Evolutionary conservation across 2,797 vertebrate species (phyloP), one percentile per base, ranked within the genome.

Genomic region (Takifugu rubripes): DNA sequence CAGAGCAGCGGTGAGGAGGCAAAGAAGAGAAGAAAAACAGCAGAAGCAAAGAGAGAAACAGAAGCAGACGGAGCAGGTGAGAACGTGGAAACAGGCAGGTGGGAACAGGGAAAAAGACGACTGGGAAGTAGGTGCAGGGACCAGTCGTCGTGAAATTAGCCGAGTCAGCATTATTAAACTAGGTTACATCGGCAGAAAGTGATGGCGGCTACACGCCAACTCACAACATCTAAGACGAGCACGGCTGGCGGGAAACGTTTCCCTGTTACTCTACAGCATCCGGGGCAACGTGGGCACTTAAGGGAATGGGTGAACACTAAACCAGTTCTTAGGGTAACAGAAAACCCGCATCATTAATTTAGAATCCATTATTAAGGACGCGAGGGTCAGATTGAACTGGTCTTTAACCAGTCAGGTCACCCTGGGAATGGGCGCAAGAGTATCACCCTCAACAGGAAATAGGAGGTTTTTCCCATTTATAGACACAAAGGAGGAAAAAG

Each of bases 241-340:
- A 36, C 33, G 33, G 12, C 33, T 12, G 33, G 12, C 33, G 7
- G 33, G 11, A 14, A 40, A 14, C 36, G 26, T 46, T 8, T 61
- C 12, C 21, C 43, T 59, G 25, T 65, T 58, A 53, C 61, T 51
- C 51, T 47, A 50, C 64, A 68, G 56, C 56, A 58, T 69, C 61
- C 48, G 70, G 72, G 79, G 54, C 74, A 65, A 33, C 46, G n/a
- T 42, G 21, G 55, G 70, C 88, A 90, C 89, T 93, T 89, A 91
- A 82, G 85, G 82, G 91, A 91, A 90, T 90, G 74, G 82, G 56
- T 81, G 80, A 91, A 92, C 89, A 83, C 88, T 89, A 91, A 89
- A 91, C 90, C 87, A 59, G 71, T 74, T 81, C 75, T 86, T 66
- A 59, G 63, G 74, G 91, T 91, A 92, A 91, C 58, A 56, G 70